phyloP scores from a whole-genome alignment of 2,113 vertebrate genomes.

The Platycercus adscitus region DNA sequence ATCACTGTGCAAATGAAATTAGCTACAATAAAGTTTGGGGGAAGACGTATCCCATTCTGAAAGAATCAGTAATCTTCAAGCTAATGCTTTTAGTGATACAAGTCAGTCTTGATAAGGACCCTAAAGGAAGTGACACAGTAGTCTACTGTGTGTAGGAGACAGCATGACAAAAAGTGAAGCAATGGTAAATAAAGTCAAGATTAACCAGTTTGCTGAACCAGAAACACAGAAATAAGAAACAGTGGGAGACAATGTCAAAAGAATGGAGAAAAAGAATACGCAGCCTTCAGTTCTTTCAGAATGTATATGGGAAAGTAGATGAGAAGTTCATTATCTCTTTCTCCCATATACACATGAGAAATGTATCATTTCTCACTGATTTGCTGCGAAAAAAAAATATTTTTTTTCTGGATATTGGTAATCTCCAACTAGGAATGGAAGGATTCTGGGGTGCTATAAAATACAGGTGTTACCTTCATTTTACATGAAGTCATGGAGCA shows the following conservation, averaged over 20 bases:
- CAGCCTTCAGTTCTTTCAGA: neutral
- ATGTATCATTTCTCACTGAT: neutral
- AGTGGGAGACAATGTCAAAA: neutral
- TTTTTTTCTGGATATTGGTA: neutral
- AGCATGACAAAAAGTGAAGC: neutral
- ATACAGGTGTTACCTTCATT: neutral
- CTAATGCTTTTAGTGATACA: neutral
- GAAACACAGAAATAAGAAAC: neutral
- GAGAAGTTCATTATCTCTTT: neutral
- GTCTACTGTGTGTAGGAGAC: neutral
- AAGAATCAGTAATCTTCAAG: neutral
- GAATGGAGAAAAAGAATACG: neutral
- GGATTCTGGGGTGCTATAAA: neutral
- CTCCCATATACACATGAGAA: neutral
- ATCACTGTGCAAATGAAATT: neutral
- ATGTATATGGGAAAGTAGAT: neutral
- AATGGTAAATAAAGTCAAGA: neutral
- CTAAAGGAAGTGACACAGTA: neutral
- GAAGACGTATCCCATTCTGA: neutral
- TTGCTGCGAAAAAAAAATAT: neutral
- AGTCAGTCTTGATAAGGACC: neutral
- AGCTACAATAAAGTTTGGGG: neutral
- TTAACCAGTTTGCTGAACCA: neutral
- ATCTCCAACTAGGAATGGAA: fast-evolving
- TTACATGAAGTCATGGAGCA: neutral